Evolutionary conservation across 2,888 invertebrate genomes (phyloP), one percentile per base, ranked within the genome.

Genomic region (Agonopterix arenella): DNA sequence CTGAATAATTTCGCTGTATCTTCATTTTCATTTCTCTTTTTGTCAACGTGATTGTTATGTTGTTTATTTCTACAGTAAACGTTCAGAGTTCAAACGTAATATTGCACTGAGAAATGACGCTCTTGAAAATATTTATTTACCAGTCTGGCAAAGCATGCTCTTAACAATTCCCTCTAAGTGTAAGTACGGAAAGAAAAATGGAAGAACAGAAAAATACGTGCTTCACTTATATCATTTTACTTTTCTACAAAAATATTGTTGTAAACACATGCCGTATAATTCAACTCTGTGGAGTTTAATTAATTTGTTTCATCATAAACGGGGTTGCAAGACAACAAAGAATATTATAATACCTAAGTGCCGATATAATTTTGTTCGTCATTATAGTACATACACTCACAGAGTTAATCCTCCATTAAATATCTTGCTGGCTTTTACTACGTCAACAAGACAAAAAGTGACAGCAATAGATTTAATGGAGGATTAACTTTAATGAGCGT

Each of bases 221-320:
- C 40, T 55, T 54, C 55, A 57, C 46, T 58, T 61, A 55, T 66
- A 64, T 67, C 66, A 66, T 66, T 62, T 62, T 63, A 61, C 55
- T 47, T 56, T 58, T 55, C 48, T 48, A 48, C 57, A 57, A 54
- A 58, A 57, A 60, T 55, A 55, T 59, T 52, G 55, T 55, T 58
- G 52, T 45, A 44, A 47, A 46, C 45, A 51, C 48, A 48, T 51
- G 51, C 48, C 51, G 40, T 45, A 51, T 44, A 37, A 18, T 28
- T 28, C 28, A 28, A 28, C 28, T 28, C 28, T 28, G 28, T 28
- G 28, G 28, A 28, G 28, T 28, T 28, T 28, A 28, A 28, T 28
- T 28, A 5, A 28, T 28, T 28, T 28, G 28, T 28, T 28, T 28
- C 5, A 28, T 28, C 28, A 28, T 5, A 28, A 28, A 28, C 28